A percentile compares a stretch with the other conserved stretches of the same genome.
Conservation (phyloP, 23 tunicate genomes). For the Halocynthia roretzi region DNA sequence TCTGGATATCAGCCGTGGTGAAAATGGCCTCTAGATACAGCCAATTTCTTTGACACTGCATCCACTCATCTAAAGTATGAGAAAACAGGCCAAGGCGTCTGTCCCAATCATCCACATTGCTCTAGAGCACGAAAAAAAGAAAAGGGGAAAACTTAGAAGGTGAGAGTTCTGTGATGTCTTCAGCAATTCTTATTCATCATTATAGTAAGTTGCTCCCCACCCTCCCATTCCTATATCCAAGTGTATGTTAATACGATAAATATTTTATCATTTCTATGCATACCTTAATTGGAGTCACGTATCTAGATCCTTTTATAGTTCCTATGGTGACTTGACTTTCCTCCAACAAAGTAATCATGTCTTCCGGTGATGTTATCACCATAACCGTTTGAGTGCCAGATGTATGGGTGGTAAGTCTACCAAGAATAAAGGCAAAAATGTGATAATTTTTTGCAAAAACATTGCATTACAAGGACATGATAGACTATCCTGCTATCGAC, state of each 20-base stretch:
- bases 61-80: slow-evolving; percentile 84
- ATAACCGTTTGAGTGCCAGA: slow-evolving; percentile 44
- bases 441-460: too few relatives aligned
- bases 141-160: too few relatives aligned
- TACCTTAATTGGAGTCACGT: slow-evolving; percentile 85
- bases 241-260: too few relatives aligned
- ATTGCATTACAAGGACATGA: too few relatives aligned
- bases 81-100: slow-evolving; percentile 74
- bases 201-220: too few relatives aligned
- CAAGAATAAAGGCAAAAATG: not conserved
- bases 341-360: slow-evolving; percentile 72
- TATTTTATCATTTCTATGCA: not conserved
- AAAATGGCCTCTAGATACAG: slow-evolving; percentile 83
- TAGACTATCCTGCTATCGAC: too few relatives aligned
- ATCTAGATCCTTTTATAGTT: slow-evolving; percentile 94
- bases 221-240: too few relatives aligned
- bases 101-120: slow-evolving; percentile 93
- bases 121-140: slow-evolving; percentile 12
- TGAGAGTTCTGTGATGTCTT: too few relatives aligned
- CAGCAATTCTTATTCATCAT: too few relatives aligned
- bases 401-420: slow-evolving; percentile 15
- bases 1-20: slow-evolving; percentile 79
- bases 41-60: slow-evolving; percentile 93
- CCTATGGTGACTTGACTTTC: slow-evolving; percentile 92
- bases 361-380: slow-evolving; percentile 78